Base-by-base conservation (phyloP, 2,888 invertebrate species). In the Caenorhabditis sp. region DNA sequence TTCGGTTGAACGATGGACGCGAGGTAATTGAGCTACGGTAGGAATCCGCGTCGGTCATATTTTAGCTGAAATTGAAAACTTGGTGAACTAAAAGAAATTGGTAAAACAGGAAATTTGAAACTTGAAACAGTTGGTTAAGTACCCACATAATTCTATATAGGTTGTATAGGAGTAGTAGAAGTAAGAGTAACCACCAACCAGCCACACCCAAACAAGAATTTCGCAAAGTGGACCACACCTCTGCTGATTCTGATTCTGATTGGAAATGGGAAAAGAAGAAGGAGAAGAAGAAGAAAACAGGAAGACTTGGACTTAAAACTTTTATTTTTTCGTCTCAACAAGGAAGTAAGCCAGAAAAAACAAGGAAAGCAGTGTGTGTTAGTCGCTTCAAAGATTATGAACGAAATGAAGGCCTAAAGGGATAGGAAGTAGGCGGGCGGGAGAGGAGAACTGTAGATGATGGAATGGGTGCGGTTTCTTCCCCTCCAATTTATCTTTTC, bases 1-100 rank as follows among this genome's bases (percentile, higher is more conserved):
- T 85, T 50, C 87, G 62, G 74, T 87, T 85, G 85, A 88, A 89
- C 13, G 85, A 80, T 28, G 88, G 88, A 15, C 89, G 82, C 6
- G 88, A 85, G 20, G 85, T 84, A 80, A 89, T 89, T 18, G 87
- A 87, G 65, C 86, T 86, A 26, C 87, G 85, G 74, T 88, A 89
- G 55, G 76, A 60, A 24, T 88, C 88, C n/a, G 51, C 13, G 40
- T 85, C 85, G 3, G 83, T 35, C 85, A 85, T 83, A n/a, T n/a
- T n/a, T 18, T 77, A 22, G 2, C 60, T 71, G 69, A 2, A 70
- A 61, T 32, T n/a, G n/a, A n/a, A n/a, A n/a, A n/a, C n/a, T n/a
- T n/a, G n/a, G n/a, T n/a, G n/a, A n/a, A n/a, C n/a, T n/a, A n/a
- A n/a, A n/a, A n/a, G n/a, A n/a, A n/a, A n/a, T n/a, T n/a, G n/a